These are phyloP conservation scores for Leiothrix lutea DNA, from an alignment of 2,113 vertebrate species.

Conservation along the genomic window DNA sequence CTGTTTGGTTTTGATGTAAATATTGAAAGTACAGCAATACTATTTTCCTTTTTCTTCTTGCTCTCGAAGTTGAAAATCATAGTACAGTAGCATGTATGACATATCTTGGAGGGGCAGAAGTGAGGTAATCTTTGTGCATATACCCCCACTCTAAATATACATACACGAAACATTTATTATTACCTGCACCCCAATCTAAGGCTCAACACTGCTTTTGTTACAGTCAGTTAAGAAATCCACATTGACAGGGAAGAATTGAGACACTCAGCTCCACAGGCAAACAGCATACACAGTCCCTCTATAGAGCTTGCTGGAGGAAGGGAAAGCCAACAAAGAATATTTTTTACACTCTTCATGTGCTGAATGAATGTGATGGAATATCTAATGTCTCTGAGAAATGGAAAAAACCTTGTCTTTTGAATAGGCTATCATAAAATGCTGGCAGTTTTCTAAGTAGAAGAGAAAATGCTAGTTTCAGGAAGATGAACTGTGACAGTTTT, in stretches of 20 bases:
- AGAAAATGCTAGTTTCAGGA: not conserved
- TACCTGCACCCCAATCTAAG: not conserved
- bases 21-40: not conserved
- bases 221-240: not conserved
- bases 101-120: not conserved
- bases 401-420: not conserved
- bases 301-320: not conserved
- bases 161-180: accelerated
- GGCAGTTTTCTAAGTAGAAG: not conserved
- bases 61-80: not conserved
- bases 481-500: not conserved
- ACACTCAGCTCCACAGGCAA: not conserved
- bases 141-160: not conserved
- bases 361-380: not conserved
- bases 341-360: not conserved
- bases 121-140: not conserved
- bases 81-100: not conserved
- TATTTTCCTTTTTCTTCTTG: not conserved
- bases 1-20: not conserved
- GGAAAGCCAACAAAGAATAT: not conserved
- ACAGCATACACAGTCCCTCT: not conserved
- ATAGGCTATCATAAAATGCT: not conserved
- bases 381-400: not conserved
- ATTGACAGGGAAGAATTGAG: not conserved
- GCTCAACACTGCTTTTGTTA: not conserved